phyloP scores from a whole-genome alignment of 2,113 vertebrate species.

The Calcarius ornatus region DNA sequence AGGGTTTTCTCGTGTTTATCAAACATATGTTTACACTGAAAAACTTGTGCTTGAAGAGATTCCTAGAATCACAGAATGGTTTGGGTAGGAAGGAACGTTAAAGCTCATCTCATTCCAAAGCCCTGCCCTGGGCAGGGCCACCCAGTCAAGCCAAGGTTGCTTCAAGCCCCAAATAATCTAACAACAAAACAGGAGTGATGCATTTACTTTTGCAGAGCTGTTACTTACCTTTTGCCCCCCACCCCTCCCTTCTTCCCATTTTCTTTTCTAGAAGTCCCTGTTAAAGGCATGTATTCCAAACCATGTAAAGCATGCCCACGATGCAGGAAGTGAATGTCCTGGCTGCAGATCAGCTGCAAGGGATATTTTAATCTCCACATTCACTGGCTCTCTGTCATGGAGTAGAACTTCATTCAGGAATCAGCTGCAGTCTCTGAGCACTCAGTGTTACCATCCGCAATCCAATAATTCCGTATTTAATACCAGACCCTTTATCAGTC shows the following conservation, averaged over 20 bases:
- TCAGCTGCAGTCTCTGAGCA: neutral
- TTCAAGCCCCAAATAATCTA: neutral
- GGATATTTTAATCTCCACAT: neutral
- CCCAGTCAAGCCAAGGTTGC: neutral
- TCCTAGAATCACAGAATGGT: neutral
- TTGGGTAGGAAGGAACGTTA: neutral
- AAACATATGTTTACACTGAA: accelerated
- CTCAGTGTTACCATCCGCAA: neutral
- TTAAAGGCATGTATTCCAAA: neutral
- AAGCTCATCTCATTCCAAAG: neutral
- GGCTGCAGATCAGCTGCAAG: neutral
- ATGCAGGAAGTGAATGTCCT: neutral
- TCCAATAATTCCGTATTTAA: neutral
- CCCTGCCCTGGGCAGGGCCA: neutral
- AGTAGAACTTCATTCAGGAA: neutral
- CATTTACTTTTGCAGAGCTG: neutral
- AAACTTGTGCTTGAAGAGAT: neutral
- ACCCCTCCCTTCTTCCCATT: neutral
- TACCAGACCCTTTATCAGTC: neutral
- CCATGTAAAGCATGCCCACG: neutral
- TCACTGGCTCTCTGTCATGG: neutral
- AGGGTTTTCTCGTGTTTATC: neutral
- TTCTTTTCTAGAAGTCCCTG: neutral
- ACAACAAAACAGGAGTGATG: neutral
- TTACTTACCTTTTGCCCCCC: neutral